Conservation (phyloP, 2,113 vertebrate genomes). For the Mus musculus region GRCm39 chr4:94357001-94357500, state of each 20-base stretch:
- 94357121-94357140: not conserved
- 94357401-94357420: not conserved
- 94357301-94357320: not conserved
- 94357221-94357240: not conserved
- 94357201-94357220: not conserved
- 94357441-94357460: constrained; percentile 21
- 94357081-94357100: not conserved
- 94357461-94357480: not conserved
- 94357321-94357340: constrained; percentile 17
- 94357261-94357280: not conserved
- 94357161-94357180: not conserved
- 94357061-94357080: not conserved
- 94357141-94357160: not conserved
- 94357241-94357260: not conserved
- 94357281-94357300: not conserved
- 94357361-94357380: constrained; percentile 55
- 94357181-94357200: constrained; percentile 55
- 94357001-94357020: not conserved
- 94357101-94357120: not conserved
- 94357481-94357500: not conserved
- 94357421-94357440: constrained; percentile 54
- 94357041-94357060: not conserved
- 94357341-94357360: constrained; percentile 23
- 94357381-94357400: not conserved
- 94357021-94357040: constrained; percentile 35